These are phyloP conservation scores for Cynopterus sphinx DNA, from an alignment of 2,797 vertebrate genomes.

Conservation along the genomic window DNA sequence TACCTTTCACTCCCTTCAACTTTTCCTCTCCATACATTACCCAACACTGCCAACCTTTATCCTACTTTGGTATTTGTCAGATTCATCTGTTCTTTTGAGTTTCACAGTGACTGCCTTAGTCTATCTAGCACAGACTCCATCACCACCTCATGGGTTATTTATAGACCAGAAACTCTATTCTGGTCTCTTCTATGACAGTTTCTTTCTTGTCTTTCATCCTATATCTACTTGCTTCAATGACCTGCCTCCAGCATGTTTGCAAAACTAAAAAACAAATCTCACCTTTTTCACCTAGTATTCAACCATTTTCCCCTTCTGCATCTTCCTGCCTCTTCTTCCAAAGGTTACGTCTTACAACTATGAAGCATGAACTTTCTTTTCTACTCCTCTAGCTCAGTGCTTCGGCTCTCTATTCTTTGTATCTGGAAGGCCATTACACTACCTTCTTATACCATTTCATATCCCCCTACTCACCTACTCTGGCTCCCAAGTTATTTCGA, in stretches of 20 bases:
- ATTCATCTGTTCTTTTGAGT: background rate
- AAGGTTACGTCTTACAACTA: background rate
- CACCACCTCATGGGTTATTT: background rate
- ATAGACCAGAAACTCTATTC: background rate
- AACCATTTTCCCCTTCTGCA: background rate
- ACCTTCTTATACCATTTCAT: background rate
- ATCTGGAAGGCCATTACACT: background rate
- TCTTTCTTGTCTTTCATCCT: background rate
- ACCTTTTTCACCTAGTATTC: background rate
- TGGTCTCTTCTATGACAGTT: background rate
- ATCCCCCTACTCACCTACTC: background rate
- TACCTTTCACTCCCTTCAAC: background rate
- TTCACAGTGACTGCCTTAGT: background rate
- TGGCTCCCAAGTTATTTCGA: background rate
- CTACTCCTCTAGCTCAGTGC: background rate
- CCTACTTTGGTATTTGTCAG: background rate
- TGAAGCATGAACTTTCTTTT: background rate
- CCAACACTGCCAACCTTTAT: background rate
- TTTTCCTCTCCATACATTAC: background rate
- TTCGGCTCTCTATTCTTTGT: background rate
- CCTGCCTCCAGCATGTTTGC: background rate
- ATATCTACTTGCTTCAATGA: background rate
- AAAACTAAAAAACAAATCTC: background rate
- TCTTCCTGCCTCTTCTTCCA: background rate
- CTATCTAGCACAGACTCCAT: background rate